Evolutionary conservation across 2,888 invertebrate genomes (phyloP).

Genomic region (Nasonovia ribisnigri): DNA sequence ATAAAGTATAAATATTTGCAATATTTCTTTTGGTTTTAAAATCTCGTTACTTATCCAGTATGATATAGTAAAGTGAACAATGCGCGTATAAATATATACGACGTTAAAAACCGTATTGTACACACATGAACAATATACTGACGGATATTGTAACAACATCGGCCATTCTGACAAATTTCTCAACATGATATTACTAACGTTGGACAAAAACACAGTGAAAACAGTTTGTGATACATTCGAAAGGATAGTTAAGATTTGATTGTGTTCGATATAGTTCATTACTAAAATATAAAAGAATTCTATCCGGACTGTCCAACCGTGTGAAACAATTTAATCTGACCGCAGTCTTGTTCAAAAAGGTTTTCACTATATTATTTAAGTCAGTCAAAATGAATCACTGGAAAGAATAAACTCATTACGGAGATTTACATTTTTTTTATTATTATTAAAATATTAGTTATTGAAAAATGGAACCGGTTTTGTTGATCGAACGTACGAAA

Average conservation of each 20-base stretch:
- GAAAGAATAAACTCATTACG: background rate
- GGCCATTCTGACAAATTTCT: background rate
- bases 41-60: slow-evolving; percentile 15
- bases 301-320: background rate
- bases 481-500: background rate
- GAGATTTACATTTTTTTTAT: background rate
- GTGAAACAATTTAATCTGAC: background rate
- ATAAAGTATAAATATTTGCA: slow-evolving; percentile 6
- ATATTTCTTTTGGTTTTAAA: slow-evolving; percentile 44
- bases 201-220: background rate
- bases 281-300: background rate
- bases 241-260: background rate
- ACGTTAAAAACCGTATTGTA: background rate
- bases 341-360: background rate
- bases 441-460: slow-evolving; percentile 19
- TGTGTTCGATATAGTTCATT: background rate
- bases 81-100: background rate
- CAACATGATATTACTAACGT: background rate
- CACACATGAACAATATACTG: background rate
- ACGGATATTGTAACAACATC: background rate
- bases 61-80: background rate
- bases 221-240: background rate
- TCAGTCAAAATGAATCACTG: background rate
- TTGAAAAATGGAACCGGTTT: slow-evolving; percentile 14
- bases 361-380: background rate